Percentiles rank a stretch among this genome's conserved stretches.
Conservation (phyloP, 2,113 vertebrate species). For the Oryzias melastigma region DNA sequence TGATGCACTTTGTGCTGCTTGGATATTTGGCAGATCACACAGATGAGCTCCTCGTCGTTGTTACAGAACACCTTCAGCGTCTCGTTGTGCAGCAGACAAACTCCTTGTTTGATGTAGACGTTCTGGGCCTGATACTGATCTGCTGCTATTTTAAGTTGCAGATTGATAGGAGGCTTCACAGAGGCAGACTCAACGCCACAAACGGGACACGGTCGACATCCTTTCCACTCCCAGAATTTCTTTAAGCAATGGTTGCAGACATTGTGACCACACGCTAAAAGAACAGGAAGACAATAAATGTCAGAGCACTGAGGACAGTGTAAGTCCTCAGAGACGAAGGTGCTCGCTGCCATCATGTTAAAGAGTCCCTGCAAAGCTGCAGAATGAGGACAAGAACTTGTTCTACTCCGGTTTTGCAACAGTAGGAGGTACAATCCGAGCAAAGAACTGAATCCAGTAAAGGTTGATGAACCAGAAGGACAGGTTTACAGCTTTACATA, state of each 20-base stretch:
- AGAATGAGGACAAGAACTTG: not conserved
- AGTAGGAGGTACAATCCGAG: not conserved
- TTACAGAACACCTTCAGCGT: conserved; percentile 65
- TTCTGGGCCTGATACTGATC: conserved; percentile 38
- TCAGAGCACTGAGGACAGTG: conserved; percentile 60
- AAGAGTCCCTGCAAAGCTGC: not conserved
- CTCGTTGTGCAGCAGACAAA: conserved; percentile 57
- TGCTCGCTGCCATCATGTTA: conserved; percentile 20
- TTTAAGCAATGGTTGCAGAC: conserved; percentile 61
- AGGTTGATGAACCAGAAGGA: conserved; percentile 44
- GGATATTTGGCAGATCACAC: conserved; percentile 57
- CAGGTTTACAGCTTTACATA: conserved; percentile 2
- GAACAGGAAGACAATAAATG: conserved; percentile 45
- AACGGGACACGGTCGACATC: conserved; percentile 60
- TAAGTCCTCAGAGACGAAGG: conserved; percentile 28
- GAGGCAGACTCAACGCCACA: conserved; percentile 34
- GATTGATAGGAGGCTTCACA: conserved; percentile 66
- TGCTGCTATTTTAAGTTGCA: conserved; percentile 57
- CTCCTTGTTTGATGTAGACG: not conserved
- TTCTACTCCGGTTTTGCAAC: not conserved
- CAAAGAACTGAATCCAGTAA: not conserved
- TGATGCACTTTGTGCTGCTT: conserved; percentile 64
- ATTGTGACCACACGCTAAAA: conserved; percentile 63
- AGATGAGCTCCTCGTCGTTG: conserved; percentile 63
- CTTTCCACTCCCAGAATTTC: conserved; percentile 64